phyloP scores from a whole-genome alignment of 1,140 invertebrate species.

The Tachypleus tridentatus region DNA sequence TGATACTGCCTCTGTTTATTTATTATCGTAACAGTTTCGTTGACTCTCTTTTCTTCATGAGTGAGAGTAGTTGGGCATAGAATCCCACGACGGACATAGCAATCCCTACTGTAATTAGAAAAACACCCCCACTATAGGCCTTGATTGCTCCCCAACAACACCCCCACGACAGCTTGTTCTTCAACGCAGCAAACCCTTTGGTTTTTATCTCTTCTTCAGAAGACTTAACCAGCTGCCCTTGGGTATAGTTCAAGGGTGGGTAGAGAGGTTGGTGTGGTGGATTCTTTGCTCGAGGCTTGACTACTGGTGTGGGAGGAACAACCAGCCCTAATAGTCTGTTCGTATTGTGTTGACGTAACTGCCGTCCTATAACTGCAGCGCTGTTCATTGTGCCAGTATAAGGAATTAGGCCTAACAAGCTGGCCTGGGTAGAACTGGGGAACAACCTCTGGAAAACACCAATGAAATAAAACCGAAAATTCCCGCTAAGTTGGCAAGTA shows the following conservation, averaged over 20 bases:
- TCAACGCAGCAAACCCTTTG: constrained; percentile 13
- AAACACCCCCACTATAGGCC: constrained; percentile 64
- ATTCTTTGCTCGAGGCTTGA: constrained; percentile 20
- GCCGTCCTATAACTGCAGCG: constrained; percentile 28
- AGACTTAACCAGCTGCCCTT: constrained; percentile 7
- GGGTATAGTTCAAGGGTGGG: constrained; percentile 15
- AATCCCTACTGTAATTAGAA: constrained; percentile 69
- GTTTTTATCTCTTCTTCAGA: constrained; percentile 7
- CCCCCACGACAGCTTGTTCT: constrained; percentile 19
- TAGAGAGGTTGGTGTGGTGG: constrained; percentile 21
- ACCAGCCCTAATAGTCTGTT: constrained; percentile 16
- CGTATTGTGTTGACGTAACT: constrained; percentile 27
- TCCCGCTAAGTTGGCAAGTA: too few relatives aligned
- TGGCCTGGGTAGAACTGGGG: too few relatives aligned
- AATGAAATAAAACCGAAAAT: too few relatives aligned
- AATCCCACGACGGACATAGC: constrained; percentile 77
- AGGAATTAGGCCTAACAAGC: too few relatives aligned
- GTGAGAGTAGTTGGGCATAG: constrained; percentile 57
- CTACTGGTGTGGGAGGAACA: constrained; percentile 17
- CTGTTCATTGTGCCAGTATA: constrained; percentile 21
- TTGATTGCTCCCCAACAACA: constrained; percentile 83
- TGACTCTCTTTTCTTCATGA: constrained; percentile 64
- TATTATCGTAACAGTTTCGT: constrained; percentile 53
- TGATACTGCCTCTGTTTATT: constrained; percentile 34
- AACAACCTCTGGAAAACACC: too few relatives aligned